Conservation (phyloP, 1,140 invertebrate genomes). For the Drosophila leontia region DNA sequence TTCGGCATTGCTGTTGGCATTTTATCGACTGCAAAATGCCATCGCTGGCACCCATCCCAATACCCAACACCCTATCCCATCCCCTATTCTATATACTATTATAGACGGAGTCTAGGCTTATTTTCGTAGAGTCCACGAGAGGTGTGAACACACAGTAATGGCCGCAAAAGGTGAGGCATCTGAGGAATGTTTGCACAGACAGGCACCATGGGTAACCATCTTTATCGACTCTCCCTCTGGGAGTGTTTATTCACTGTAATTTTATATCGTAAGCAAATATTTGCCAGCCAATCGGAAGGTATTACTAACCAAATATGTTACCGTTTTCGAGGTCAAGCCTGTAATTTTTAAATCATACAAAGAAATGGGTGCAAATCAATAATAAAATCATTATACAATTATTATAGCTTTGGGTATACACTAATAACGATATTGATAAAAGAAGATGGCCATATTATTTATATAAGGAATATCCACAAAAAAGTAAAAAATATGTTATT, state of each 20-base stretch:
- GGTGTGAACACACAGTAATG: conserved; percentile 28
- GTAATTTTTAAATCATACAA: conserved; percentile 15
- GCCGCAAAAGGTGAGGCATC: conserved; percentile 8
- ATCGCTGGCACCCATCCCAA: conserved; percentile 36
- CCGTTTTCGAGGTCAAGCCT: conserved; percentile 2
- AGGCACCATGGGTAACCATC: neutral
- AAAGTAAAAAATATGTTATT: no score
- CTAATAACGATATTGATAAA: neutral
- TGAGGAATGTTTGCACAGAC: neutral
- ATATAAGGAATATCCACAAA: no score
- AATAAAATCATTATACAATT: neutral
- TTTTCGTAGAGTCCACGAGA: conserved; percentile 26
- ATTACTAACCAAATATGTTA: conserved; percentile 7
- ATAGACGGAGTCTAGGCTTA: conserved; percentile 25
- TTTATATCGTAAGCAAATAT: conserved; percentile 7
- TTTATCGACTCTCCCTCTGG: neutral
- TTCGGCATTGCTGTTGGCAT: conserved; percentile 55
- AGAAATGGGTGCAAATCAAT: conserved; percentile 2
- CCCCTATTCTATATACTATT: neutral
- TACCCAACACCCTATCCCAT: neutral
- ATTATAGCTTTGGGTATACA: neutral
- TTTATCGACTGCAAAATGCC: conserved; percentile 69
- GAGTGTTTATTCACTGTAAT: neutral
- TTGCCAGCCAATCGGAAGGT: conserved; percentile 4
- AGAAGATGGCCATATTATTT: no score